Conservation (phyloP, 2,113 vertebrate species). For the Otolemur garnettii region DNA sequence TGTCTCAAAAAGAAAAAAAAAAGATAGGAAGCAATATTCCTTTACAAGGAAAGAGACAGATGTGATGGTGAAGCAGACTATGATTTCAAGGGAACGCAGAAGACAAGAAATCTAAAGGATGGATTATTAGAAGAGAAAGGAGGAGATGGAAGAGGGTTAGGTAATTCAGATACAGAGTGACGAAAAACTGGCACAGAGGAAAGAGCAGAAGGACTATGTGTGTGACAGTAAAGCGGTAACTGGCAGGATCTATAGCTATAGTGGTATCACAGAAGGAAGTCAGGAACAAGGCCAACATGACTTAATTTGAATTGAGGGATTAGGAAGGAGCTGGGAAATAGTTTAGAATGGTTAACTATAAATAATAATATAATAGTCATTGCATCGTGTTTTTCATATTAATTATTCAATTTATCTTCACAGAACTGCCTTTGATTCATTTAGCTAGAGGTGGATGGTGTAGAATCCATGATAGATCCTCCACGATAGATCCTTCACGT, state of each 20-base stretch:
- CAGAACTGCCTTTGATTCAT: not conserved
- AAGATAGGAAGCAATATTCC: not conserved
- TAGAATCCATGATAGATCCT: not conserved
- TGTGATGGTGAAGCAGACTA: not conserved
- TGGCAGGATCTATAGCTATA: too few relatives aligned
- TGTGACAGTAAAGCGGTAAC: not conserved
- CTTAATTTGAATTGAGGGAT: not conserved
- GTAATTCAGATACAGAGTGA: not conserved
- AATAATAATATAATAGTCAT: not conserved
- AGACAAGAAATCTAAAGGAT: not conserved
- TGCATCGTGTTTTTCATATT: not conserved
- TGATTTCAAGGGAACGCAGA: conserved; percentile 5
- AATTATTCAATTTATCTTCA: not conserved
- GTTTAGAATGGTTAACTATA: not conserved
- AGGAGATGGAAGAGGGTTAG: not conserved
- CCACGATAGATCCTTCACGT: not conserved
- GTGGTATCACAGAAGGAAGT: not conserved
- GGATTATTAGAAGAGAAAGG: not conserved
- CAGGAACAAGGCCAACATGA: not conserved
- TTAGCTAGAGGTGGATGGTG: not conserved
- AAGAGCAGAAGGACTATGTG: not conserved
- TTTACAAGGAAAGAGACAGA: not conserved
- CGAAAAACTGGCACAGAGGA: not conserved
- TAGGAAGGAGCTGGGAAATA: not conserved
- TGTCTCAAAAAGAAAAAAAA: not conserved